Evolutionary conservation across 2,888 invertebrate species (phyloP), one percentile per base, ranked within the genome.

Genomic region (Chromoteleia sp.): DNA sequence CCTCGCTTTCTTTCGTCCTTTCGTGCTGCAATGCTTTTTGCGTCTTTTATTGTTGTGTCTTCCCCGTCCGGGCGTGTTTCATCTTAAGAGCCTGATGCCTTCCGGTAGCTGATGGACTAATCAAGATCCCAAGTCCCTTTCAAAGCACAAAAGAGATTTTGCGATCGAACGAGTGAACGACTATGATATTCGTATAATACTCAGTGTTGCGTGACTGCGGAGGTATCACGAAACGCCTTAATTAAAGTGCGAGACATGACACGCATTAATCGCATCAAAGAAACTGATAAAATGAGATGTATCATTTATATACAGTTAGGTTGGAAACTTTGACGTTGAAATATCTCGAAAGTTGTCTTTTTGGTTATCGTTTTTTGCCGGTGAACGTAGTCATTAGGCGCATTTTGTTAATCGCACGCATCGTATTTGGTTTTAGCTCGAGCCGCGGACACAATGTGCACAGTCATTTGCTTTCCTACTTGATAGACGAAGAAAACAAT

Each of bases 71-170:
- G 56, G 83, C 78, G 83, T 87, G 84, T 86, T 85, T 86, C 87
- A 84, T 84, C 87, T 86, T 82, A 85, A 87, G 85, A 83, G 83
- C 74, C 86, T 86, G 88, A 86, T 87, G 89, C 88, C 87, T 87
- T 88, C 88, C 91, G 88, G 91, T 91, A 91, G 91, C 90, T 87
- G 90, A 90, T 89, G 89, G 87, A 88, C 89, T 89, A 90, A 91
- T 91, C 89, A 88, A 90, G 87, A 86, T 83, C 85, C 86, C 85
- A 86, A 77, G 84, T 87, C 87, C 86, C 86, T 85, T 85, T 85
- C 85, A 84, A 74, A 84, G 85, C 84, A 87, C 86, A 87, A 87
- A 88, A 84, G 86, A 63, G 81, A 83, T 87, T 87, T 86, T 84
- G 73, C 86, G 83, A 73, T 83, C 82, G 77, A 68, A 58, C 56